Base-by-base conservation (phyloP, 2,888 invertebrate species). In the Eupithecia subfuscata region DNA sequence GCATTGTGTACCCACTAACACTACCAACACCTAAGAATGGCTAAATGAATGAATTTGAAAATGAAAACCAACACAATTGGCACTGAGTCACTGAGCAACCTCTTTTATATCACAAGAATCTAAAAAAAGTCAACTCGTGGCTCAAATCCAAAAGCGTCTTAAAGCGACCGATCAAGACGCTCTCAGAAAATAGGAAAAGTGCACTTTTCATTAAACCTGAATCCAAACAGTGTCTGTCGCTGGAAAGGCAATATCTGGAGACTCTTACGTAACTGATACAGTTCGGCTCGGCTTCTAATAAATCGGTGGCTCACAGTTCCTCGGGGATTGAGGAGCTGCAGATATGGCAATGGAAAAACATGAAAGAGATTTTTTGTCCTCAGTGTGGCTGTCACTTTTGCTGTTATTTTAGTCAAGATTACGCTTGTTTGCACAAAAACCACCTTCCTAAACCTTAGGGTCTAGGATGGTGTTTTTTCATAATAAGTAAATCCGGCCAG, bases 221-320 rank as follows among this genome's bases (percentile, higher is more conserved):
- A 74, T 65, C 70, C 77, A 80, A 79, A 81, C 74, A 81, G 25
- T 37, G 77, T 76, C 75, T 76, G 77, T 76, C 70, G 64, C 34
- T 78, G 60, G 78, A 68, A 69, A 79, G 78, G 79, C 81, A 81
- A 81, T 81, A 81, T 81, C 76, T 75, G 43, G 67, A 72, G 75
- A 73, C 70, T 70, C 88, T 89, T 85, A 88, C 86, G 90, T 90
- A 90, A 92, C 91, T 88, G 92, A 92, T 92, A 92, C 89, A 89
- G 85, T 85, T 85, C 83, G 80, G 81, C 82, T 80, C 79, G 78
- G 82, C 86, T 87, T 82, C 85, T 89, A 89, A 92, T 92, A 92
- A 91, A 92, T 91, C 88, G 88, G 86, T 84, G 87, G 81, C 81
- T 82, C 78, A 75, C 80, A 76, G 79, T 78, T 80, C 70, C 56